Conservation (phyloP, 2,113 vertebrate species). For the Murina feae region DNA sequence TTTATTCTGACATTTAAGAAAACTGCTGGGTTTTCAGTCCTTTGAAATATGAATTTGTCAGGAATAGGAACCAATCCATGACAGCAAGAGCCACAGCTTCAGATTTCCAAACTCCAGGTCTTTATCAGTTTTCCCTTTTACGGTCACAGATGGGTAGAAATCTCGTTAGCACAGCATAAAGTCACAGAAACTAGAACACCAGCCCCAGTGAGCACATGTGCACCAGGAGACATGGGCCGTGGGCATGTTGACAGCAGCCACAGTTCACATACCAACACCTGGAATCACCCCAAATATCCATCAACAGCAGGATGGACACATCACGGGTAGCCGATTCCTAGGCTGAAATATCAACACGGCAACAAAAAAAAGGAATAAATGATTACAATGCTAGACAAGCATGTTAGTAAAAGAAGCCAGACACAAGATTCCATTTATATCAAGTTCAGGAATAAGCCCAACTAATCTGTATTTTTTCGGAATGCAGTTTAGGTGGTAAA, state of each 20-base stretch:
- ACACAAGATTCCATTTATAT: not conserved
- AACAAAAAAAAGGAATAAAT: not conserved
- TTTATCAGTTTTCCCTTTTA: not conserved
- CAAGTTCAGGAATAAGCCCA: not conserved
- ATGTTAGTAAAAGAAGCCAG: not conserved
- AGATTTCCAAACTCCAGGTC: not conserved
- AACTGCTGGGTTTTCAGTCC: constrained; percentile 17
- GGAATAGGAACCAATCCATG: not conserved
- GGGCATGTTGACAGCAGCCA: not conserved
- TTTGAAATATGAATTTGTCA: constrained; percentile 48
- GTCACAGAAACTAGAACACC: not conserved
- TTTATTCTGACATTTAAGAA: constrained; percentile 56
- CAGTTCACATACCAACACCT: not conserved
- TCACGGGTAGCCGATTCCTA: too few relatives aligned
- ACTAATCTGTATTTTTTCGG: not conserved
- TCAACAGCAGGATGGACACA: not conserved
- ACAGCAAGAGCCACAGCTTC: not conserved
- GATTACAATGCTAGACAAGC: not conserved
- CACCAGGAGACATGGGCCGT: not conserved
- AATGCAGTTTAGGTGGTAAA: not conserved
- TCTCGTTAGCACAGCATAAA: not conserved
- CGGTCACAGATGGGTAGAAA: not conserved
- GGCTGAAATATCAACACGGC: not conserved
- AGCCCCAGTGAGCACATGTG: not conserved
- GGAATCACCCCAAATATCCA: not conserved